A percentile compares a stretch with the other conserved stretches of the same genome.
These are phyloP conservation scores for Beroe ovata DNA, from an alignment of 37 sponge, comb jelly and placozoan genomes.

Conservation along the genomic window DNA sequence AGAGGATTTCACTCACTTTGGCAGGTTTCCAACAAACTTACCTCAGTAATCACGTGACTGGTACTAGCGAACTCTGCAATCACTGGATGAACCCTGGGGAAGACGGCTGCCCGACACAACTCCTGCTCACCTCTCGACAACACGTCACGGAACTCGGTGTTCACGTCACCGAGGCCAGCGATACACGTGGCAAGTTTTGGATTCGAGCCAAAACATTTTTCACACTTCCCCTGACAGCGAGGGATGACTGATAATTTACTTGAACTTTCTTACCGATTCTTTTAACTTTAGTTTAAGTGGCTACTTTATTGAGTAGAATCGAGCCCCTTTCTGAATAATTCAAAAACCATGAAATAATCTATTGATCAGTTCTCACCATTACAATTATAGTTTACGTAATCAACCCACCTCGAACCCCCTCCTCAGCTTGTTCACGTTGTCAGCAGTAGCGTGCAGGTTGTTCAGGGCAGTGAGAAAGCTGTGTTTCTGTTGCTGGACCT, in stretches of 20 bases:
- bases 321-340: too few relatives aligned
- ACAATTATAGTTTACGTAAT: too few relatives aligned
- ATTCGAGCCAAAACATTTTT: constrained; percentile 2
- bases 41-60: constrained; percentile 56
- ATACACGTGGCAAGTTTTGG: neutral
- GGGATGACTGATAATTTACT: too few relatives aligned
- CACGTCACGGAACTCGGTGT: neutral
- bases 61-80: constrained; percentile 54
- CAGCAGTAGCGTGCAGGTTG: neutral
- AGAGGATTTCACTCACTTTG: too few relatives aligned
- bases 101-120: constrained; percentile 32
- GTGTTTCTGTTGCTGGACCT: constrained; percentile 25
- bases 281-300: too few relatives aligned
- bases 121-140: neutral
- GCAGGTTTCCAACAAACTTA: too few relatives aligned
- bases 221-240: constrained; percentile 19
- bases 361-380: too few relatives aligned
- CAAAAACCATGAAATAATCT: too few relatives aligned
- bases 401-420: constrained; percentile 45
- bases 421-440: constrained; percentile 22
- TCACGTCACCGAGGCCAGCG: constrained; percentile 4
- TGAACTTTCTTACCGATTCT: too few relatives aligned
- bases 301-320: too few relatives aligned
- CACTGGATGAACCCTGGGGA: constrained; percentile 39
- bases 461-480: constrained; percentile 10